phyloP scores from a whole-genome alignment of 2,888 invertebrate genomes.

The Macrostomum cliftonense region DNA sequence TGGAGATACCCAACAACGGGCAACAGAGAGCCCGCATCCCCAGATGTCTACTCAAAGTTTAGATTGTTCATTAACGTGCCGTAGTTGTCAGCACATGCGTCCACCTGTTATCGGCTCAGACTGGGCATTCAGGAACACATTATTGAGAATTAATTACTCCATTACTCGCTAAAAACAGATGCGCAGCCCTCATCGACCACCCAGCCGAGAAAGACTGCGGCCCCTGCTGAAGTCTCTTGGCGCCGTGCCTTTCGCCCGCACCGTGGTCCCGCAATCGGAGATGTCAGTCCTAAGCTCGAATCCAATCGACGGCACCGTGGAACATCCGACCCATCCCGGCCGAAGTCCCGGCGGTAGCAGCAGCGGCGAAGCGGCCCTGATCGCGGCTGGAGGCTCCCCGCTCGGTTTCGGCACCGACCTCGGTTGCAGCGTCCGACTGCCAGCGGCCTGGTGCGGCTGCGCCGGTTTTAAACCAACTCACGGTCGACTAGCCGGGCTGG shows the following conservation, averaged over 20 bases:
- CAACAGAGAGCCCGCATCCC: too few species aligned
- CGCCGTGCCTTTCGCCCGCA: constrained; percentile 35
- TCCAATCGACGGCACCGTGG: constrained; percentile 23
- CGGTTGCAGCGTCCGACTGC: constrained; percentile 86
- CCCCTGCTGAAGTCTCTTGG: constrained; percentile 17
- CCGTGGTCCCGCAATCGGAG: constrained; percentile 34
- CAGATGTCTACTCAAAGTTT: too few species aligned
- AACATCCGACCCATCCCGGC: constrained; percentile 24
- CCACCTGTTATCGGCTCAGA: too few species aligned
- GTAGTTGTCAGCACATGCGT: too few species aligned
- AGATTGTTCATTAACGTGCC: too few species aligned
- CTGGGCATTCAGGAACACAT: too few species aligned
- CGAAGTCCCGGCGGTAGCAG: constrained; percentile 31
- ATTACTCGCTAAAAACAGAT: too few species aligned
- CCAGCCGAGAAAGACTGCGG: constrained; percentile 6
- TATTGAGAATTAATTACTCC: too few species aligned
- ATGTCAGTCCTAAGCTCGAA: constrained; percentile 16
- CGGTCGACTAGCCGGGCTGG: constrained; percentile 72
- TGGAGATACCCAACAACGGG: too few species aligned
- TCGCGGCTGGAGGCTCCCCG: constrained; percentile 27
- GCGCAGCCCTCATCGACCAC: neutral
- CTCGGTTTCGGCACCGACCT: constrained; percentile 72
- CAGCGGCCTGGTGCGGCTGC: constrained; percentile 82
- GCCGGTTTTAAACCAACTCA: constrained; percentile 90
- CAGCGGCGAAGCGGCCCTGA: constrained; percentile 33